These are phyloP conservation scores for Fratercula arctica DNA, from an alignment of 2,797 vertebrate genomes.

Conservation along the genomic window DNA sequence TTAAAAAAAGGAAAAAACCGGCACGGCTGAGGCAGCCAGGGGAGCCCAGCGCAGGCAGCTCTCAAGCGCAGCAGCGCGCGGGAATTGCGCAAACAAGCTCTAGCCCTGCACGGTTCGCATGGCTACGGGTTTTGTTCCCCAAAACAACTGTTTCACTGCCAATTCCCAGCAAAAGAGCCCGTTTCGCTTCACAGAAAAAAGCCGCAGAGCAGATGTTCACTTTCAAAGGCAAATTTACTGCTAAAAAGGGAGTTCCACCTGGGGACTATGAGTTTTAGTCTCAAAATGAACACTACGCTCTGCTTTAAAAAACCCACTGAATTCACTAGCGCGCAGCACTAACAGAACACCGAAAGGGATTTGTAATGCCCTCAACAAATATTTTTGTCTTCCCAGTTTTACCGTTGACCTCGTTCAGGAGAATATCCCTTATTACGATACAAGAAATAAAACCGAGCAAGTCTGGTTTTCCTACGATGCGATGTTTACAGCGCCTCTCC, in stretches of 20 bases:
- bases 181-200: not conserved
- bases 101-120: not conserved
- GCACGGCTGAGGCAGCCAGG: not conserved
- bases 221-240: not conserved
- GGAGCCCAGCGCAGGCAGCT: not conserved
- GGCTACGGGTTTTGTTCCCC: not conserved
- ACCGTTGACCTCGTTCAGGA: not conserved
- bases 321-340: not conserved
- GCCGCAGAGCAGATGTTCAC: not conserved
- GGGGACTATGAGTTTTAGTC: not conserved
- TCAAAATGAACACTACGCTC: rapidly evolving
- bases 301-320: not conserved
- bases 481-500: not conserved
- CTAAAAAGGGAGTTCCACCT: not conserved
- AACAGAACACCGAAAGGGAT: not conserved
- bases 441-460: not conserved
- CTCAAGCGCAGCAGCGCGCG: not conserved
- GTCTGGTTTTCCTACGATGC: rapidly evolving
- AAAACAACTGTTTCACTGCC: not conserved
- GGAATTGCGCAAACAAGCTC: not conserved
- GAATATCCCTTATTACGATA: not conserved
- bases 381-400: not conserved
- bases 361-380: not conserved
- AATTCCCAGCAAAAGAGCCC: not conserved
- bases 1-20: not conserved